Evolutionary conservation across 2,888 invertebrate genomes (phyloP).

Genomic region (Chrysodeixis includens): DNA sequence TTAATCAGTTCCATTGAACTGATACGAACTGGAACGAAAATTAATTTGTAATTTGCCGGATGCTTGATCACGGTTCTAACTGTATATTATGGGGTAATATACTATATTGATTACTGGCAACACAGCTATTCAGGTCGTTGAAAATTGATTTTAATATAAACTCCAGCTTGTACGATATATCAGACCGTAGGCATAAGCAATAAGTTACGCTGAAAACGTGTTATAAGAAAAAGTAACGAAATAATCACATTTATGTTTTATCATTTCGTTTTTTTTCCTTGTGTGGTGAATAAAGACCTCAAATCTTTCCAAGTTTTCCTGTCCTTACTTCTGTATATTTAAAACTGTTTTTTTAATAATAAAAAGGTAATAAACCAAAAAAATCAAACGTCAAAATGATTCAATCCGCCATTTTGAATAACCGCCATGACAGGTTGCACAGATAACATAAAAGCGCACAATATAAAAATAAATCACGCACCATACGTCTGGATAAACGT

Average conservation of each 20-base stretch:
- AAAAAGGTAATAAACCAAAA: too few species aligned
- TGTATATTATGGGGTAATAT: conserved; percentile 32
- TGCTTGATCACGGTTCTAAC: conserved; percentile 41
- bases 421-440: conserved; percentile 34
- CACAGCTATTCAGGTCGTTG: neutral
- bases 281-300: too few species aligned
- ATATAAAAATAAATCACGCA: conserved; percentile 62
- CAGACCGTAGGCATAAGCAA: too few species aligned
- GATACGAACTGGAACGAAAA: conserved; percentile 41
- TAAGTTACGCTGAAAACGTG: too few species aligned
- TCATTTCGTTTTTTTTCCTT: too few species aligned
- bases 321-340: too few species aligned
- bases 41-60: conserved; percentile 59
- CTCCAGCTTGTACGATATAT: neutral
- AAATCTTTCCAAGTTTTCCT: too few species aligned
- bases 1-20: conserved; percentile 47
- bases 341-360: too few species aligned
- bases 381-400: neutral
- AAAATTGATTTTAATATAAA: neutral
- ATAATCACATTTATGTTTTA: too few species aligned
- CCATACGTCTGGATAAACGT: conserved; percentile 72
- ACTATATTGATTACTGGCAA: conserved; percentile 36
- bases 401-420: neutral
- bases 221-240: too few species aligned
- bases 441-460: conserved; percentile 39